phyloP scores from a whole-genome alignment of 1,140 invertebrate species.

The Pollicipes pollicipes region DNA sequence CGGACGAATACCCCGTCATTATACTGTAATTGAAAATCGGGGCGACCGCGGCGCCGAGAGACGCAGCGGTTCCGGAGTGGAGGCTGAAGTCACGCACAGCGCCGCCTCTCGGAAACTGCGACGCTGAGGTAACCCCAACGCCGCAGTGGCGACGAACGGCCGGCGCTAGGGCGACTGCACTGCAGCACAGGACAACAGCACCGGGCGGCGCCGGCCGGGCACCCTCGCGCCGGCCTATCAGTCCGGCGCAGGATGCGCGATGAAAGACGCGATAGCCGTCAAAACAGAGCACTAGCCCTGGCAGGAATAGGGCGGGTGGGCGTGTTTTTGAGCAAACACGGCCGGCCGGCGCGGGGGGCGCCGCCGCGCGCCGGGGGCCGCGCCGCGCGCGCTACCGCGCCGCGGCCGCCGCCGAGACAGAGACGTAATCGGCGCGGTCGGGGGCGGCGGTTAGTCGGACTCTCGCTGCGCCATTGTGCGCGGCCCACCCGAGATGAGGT shows the following conservation, averaged over 20 bases:
- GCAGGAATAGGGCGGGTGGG: neutral
- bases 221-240: no score
- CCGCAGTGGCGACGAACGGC: neutral
- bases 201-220: no score
- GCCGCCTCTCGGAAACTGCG: neutral
- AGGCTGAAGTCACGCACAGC: neutral
- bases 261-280: neutral
- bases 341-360: no score
- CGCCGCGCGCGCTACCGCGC: neutral
- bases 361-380: no score
- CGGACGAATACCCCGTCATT: neutral
- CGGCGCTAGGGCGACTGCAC: neutral
- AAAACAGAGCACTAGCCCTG: neutral
- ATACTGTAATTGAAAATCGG: neutral
- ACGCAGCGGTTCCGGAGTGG: neutral
- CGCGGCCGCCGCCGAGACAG: neutral
- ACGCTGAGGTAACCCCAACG: no score
- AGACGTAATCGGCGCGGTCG: neutral
- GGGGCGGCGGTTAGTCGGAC: neutral
- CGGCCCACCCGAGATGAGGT: no score
- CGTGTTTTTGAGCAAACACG: conserved; percentile 1
- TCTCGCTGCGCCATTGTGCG: neutral
- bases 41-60: no score
- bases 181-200: neutral
- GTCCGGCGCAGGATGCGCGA: neutral